These are phyloP conservation scores for Macropus fuliginosus DNA, from an alignment of 2,797 vertebrate species.

Conservation along the genomic window DNA sequence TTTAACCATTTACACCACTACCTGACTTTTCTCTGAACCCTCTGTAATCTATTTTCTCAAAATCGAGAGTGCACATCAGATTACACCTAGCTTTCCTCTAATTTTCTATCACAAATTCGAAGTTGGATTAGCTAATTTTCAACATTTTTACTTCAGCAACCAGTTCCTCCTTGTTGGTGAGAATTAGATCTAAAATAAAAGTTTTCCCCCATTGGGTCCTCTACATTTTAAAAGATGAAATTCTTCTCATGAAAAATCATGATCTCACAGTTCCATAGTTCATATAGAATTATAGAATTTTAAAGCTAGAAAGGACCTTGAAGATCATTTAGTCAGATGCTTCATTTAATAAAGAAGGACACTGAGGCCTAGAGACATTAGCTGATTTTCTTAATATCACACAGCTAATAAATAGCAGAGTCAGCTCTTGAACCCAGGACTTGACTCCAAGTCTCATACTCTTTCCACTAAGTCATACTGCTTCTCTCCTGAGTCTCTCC, in stretches of 20 bases:
- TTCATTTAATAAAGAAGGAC: not conserved
- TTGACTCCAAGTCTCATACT: not conserved
- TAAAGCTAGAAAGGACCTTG: not conserved
- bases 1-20: not conserved
- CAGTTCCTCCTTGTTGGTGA: not conserved
- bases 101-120: not conserved
- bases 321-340: not conserved
- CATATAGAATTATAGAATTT: not conserved
- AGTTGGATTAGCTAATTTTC: not conserved
- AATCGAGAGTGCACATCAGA: not conserved
- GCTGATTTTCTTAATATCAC: constrained; percentile 34
- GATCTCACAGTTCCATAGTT: not conserved
- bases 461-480: not conserved
- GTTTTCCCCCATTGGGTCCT: not conserved
- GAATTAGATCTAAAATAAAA: not conserved
- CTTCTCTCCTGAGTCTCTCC: not conserved
- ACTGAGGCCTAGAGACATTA: not conserved
- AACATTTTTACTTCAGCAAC: not conserved
- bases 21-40: not conserved
- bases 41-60: not conserved
- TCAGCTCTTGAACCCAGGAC: not conserved
- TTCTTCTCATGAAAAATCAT: not conserved
- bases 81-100: not conserved
- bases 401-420: constrained; percentile 15
- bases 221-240: not conserved